Percentiles rank a stretch among this genome's conserved stretches.
phyloP scores from a whole-genome alignment of 2,113 vertebrate genomes.

The Equus quagga region DNA sequence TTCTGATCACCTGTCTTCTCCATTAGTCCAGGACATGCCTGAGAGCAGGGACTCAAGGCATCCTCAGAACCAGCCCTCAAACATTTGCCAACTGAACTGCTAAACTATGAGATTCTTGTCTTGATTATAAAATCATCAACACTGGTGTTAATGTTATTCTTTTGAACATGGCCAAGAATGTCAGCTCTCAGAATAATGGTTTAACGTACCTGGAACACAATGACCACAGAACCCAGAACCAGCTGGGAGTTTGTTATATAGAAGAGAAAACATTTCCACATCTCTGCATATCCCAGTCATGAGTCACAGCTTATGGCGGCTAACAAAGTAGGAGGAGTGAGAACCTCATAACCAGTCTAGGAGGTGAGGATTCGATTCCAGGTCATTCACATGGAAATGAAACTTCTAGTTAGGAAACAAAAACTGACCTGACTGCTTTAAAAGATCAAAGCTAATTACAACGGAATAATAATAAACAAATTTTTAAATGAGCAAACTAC shows the following conservation, averaged over 20 bases:
- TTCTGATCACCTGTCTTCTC: neutral
- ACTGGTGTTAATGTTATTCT: neutral
- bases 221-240: neutral
- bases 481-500: neutral
- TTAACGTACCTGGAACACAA: neutral
- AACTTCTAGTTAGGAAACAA: neutral
- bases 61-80: neutral
- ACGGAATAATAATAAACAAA: neutral
- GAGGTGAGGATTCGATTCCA: neutral
- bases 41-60: neutral
- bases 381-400: neutral
- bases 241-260: neutral
- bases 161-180: neutral
- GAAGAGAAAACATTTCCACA: neutral
- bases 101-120: neutral
- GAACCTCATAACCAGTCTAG: neutral
- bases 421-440: neutral
- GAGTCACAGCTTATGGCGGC: neutral
- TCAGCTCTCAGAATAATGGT: neutral
- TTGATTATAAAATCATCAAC: neutral
- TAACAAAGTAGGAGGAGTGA: neutral
- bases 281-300: neutral
- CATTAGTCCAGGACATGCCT: neutral
- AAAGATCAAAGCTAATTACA: neutral
- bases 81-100: neutral